Conservation (phyloP, 2,797 vertebrate species). For the Gallirallus australis region DNA sequence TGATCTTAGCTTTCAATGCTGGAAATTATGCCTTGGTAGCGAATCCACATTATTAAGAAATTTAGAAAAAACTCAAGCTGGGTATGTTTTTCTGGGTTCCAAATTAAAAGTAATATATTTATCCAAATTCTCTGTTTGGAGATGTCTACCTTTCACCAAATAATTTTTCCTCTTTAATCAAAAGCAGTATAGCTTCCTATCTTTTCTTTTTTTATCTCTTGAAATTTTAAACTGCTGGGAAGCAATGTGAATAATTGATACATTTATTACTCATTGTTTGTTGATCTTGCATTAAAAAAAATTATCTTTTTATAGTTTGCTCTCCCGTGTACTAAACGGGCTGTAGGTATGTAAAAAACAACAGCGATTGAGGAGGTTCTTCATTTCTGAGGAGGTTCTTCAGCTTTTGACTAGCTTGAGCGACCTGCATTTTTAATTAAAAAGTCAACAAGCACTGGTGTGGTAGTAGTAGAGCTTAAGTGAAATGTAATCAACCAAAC, state of each 20-base stretch:
- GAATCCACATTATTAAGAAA: neutral
- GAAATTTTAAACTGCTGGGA: constrained; percentile 64
- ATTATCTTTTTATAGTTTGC: constrained; percentile 57
- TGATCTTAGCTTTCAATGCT: neutral
- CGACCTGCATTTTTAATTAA: constrained; percentile 69
- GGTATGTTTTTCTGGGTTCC: neutral
- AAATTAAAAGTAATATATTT: neutral
- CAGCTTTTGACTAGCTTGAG: constrained; percentile 34
- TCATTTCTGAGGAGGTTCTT: constrained; percentile 30
- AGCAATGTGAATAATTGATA: constrained; percentile 77
- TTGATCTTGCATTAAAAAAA: constrained; percentile 67
- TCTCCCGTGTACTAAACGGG: constrained; percentile 48
- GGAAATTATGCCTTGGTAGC: neutral
- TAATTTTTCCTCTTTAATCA: neutral
- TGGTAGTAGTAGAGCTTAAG: neutral
- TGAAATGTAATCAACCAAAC: constrained; percentile 4
- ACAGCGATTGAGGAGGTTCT: neutral
- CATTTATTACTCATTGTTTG: constrained; percentile 70
- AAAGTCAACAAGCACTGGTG: neutral
- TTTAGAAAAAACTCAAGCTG: neutral
- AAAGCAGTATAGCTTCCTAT: neutral
- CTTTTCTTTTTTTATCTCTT: neutral
- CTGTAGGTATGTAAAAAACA: constrained; percentile 59
- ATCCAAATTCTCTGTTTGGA: neutral
- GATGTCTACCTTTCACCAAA: neutral